Percentiles rank a stretch among this genome's conserved stretches.
These are phyloP conservation scores for Coluber constrictor DNA, from an alignment of 2,797 vertebrate species.

Conservation along the genomic window DNA sequence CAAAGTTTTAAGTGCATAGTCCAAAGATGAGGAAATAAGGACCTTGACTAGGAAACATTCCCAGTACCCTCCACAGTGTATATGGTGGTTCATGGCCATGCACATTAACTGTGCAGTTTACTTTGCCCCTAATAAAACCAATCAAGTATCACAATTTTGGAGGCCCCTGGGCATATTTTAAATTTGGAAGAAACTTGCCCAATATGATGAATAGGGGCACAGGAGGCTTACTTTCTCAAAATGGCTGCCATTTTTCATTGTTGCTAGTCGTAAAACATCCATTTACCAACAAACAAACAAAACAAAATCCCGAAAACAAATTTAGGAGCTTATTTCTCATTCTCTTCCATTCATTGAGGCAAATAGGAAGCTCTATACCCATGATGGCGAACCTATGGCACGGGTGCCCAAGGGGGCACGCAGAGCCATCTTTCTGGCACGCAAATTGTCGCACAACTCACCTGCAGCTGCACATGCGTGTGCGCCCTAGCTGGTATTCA, in stretches of 20 bases:
- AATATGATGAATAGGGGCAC: neutral
- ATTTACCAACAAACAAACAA: neutral
- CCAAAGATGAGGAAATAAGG: neutral
- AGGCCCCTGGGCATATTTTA: neutral
- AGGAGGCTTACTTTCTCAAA: neutral
- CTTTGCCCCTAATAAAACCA: neutral
- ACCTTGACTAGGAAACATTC: neutral
- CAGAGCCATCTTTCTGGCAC: no score
- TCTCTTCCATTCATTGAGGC: neutral
- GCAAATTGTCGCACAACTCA: no score
- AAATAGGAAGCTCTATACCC: neutral
- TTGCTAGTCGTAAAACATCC: neutral
- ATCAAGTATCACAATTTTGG: neutral
- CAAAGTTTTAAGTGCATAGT: neutral
- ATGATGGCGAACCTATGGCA: no score
- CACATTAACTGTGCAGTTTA: neutral
- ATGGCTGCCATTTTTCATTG: neutral
- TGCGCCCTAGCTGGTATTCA: no score
- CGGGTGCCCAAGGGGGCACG: no score
- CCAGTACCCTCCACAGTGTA: neutral
- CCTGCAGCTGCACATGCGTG: no score
- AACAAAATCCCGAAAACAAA: neutral
- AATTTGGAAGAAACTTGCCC: neutral
- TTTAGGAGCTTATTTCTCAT: neutral
- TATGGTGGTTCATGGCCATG: neutral